Evolutionary conservation across 2,113 vertebrate genomes (phyloP).

Genomic region (Datnioides undecimradiatus): DNA sequence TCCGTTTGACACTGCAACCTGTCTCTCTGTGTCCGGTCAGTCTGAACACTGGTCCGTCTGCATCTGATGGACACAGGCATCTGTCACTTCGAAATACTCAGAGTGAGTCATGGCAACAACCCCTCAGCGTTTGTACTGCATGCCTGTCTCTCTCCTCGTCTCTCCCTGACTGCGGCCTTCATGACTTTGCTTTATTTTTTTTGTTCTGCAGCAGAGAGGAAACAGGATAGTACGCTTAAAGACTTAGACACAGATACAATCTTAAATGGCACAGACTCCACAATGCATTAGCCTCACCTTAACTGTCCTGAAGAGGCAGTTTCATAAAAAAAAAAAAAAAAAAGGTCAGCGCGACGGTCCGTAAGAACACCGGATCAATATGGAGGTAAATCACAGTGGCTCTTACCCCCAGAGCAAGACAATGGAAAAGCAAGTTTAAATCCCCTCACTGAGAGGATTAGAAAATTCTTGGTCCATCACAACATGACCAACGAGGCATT

Average conservation of each 20-base stretch:
- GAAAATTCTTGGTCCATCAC: constrained; percentile 1
- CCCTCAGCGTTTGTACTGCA: constrained; percentile 24
- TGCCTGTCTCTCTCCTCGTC: background rate
- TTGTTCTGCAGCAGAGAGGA: constrained; percentile 2
- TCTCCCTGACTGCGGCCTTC: background rate
- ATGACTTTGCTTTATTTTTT: constrained; percentile 37
- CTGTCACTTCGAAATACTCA: constrained; percentile 59
- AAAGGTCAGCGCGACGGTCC: constrained; percentile 3
- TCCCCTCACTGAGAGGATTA: constrained; percentile 33
- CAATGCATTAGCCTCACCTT: constrained; percentile 50
- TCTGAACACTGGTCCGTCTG: constrained; percentile 12
- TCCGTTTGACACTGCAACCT: constrained; percentile 48
- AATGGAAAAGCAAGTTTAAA: constrained; percentile 38
- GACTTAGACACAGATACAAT: constrained; percentile 39
- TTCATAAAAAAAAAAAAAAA: constrained; percentile 20
- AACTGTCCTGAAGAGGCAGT: constrained; percentile 48
- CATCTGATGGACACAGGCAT: constrained; percentile 50
- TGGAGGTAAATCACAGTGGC: constrained; percentile 41
- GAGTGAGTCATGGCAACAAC: constrained; percentile 25
- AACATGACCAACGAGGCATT: background rate
- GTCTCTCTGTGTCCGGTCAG: constrained; percentile 33
- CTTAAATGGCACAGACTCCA: constrained; percentile 40
- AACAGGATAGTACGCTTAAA: constrained; percentile 19
- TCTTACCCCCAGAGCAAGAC: constrained; percentile 11
- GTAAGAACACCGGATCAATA: constrained; percentile 43